phyloP scores from a whole-genome alignment of 1,140 invertebrate species.

The Sitobion miscanthi region DNA sequence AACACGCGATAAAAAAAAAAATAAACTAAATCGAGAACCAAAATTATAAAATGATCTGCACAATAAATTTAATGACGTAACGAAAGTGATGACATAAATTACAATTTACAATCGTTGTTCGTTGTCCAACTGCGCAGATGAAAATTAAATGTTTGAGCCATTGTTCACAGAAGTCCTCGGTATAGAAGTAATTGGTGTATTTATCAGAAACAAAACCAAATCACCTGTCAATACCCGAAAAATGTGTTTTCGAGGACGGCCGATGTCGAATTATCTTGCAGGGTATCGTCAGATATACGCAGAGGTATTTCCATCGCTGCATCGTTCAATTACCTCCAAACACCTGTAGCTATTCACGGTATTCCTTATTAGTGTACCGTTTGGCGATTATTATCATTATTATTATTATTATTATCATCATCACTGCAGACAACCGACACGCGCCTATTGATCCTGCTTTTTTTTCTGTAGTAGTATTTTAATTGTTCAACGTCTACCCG shows the following conservation, averaged over 20 bases:
- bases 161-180: not conserved
- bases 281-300: not conserved
- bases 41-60: not conserved
- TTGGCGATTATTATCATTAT: conserved; percentile 20
- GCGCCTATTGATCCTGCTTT: not conserved
- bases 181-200: not conserved
- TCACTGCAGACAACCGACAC: conserved; percentile 7
- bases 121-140: not conserved
- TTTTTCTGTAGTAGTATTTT: not conserved
- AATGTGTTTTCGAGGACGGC: not conserved
- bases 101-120: not conserved
- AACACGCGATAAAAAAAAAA: not conserved
- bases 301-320: not conserved
- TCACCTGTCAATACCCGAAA: conserved; percentile 4
- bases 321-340: not conserved
- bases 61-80: not conserved
- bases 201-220: not conserved
- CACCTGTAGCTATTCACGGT: not conserved
- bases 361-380: not conserved
- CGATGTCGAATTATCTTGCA: not conserved
- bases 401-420: not conserved
- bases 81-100: not conserved
- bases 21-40: not conserved
- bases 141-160: not conserved
- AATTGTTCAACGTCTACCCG: not conserved